Percentiles rank a stretch among this genome's conserved stretches.
These are phyloP conservation scores for Ameiurus melas DNA, from an alignment of 2,113 vertebrate species.

Conservation along the genomic window DNA sequence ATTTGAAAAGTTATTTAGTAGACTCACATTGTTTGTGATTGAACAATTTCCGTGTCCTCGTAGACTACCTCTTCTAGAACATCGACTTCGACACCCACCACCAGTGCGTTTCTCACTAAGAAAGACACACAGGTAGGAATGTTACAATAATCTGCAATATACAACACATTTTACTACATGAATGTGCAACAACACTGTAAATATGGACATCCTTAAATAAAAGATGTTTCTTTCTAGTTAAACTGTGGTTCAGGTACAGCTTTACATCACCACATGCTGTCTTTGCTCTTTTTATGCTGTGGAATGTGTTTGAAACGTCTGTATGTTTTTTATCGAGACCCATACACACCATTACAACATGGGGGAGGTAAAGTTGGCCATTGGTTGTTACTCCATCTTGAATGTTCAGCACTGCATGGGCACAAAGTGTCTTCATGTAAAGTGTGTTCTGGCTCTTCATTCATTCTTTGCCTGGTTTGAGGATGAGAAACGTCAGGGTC, in stretches of 20 bases:
- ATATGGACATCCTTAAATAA: neutral
- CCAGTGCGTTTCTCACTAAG: slow-evolving; percentile 19
- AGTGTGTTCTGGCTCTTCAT: neutral
- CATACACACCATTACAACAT: slow-evolving; percentile 21
- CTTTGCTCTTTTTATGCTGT: neutral
- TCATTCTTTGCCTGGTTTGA: neutral
- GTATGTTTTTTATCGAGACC: neutral
- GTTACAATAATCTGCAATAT: neutral
- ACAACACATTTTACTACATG: neutral
- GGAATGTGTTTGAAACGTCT: neutral
- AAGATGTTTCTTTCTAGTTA: neutral
- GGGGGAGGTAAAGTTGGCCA: slow-evolving; percentile 10
- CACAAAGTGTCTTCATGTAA: neutral
- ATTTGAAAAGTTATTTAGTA: neutral
- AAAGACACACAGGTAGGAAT: neutral
- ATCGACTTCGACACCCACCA: slow-evolving; percentile 36
- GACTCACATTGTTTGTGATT: slow-evolving; percentile 30
- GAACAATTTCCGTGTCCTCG: slow-evolving; percentile 34
- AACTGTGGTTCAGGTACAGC: neutral
- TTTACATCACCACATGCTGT: neutral
- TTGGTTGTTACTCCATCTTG: neutral
- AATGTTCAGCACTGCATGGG: neutral
- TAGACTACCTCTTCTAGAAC: slow-evolving; percentile 35
- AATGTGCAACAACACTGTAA: neutral
- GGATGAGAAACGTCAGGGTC: neutral